Evolutionary conservation across 2,113 vertebrate species (phyloP).

Genomic region (Epinephelus cyanopodus): DNA sequence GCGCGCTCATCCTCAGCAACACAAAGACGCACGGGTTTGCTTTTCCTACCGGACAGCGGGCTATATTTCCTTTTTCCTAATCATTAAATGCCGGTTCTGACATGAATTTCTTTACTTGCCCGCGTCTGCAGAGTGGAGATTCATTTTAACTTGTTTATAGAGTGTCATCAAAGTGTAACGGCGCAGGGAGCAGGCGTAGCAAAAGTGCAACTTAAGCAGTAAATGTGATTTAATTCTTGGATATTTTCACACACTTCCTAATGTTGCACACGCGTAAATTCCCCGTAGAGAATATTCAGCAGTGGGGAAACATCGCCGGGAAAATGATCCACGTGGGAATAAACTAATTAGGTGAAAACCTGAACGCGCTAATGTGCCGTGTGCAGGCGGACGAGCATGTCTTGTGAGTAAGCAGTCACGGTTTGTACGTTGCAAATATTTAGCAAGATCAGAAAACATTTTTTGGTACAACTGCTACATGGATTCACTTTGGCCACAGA

Average conservation of each 20-base stretch:
- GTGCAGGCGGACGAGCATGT: constrained; percentile 3
- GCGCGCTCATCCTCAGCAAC: constrained; percentile 42
- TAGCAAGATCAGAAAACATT: constrained; percentile 16
- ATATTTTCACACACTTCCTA: neutral
- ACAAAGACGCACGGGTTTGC: constrained; percentile 35
- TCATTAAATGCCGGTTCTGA: constrained; percentile 11
- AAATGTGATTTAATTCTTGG: constrained; percentile 2
- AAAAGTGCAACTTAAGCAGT: constrained; percentile 1
- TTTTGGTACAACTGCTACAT: constrained; percentile 36
- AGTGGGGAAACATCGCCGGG: constrained; percentile 22
- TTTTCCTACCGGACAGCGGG: constrained; percentile 3
- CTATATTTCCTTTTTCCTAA: neutral
- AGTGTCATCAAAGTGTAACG: neutral
- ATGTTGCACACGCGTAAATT: constrained; percentile 3
- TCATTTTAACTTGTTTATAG: neutral
- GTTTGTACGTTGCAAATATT: constrained; percentile 25
- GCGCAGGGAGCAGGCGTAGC: constrained; percentile 6
- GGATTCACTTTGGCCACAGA: constrained; percentile 82
- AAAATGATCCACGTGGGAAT: constrained; percentile 64
- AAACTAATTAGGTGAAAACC: constrained; percentile 51
- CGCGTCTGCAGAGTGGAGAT: neutral
- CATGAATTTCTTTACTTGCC: neutral
- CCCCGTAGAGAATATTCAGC: neutral
- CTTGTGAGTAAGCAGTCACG: constrained; percentile 17
- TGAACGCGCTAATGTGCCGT: constrained; percentile 34